Evolutionary conservation across 2,113 vertebrate genomes (phyloP).

Genomic region (Pollimyrus isidori): DNA sequence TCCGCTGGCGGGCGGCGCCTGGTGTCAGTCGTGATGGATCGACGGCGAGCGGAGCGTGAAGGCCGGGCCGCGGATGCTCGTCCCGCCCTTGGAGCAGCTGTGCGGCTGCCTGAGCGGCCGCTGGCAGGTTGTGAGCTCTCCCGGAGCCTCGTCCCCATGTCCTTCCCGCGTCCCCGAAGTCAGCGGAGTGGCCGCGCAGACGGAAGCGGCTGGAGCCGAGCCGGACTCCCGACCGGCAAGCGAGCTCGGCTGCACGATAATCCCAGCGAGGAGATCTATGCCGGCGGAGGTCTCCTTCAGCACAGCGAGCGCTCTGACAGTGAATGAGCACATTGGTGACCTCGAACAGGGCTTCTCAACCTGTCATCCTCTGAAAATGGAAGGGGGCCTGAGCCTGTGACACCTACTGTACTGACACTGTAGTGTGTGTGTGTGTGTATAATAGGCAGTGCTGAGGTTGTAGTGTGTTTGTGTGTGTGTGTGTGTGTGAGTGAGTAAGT

Average conservation of each 20-base stretch:
- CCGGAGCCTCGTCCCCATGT: not conserved
- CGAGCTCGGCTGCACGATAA: not conserved
- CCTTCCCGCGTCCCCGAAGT: conserved; percentile 13
- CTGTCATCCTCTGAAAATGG: not conserved
- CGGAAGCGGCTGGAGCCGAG: not conserved
- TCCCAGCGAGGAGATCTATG: not conserved
- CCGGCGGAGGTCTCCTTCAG: not conserved
- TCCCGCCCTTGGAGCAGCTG: not conserved
- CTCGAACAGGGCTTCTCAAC: not conserved
- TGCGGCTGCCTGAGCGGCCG: not conserved
- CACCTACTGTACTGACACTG: not conserved
- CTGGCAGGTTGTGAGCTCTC: not conserved
- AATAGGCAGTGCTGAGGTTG: not conserved
- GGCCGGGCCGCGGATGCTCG: not conserved
- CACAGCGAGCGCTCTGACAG: not conserved
- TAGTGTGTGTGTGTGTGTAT: not conserved
- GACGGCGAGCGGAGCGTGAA: not conserved
- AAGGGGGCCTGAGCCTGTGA: not conserved
- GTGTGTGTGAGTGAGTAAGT: not conserved
- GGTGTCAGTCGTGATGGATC: not conserved
- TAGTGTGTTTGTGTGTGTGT: not conserved
- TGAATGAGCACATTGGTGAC: not conserved
- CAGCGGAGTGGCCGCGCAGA: not conserved
- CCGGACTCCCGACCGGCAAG: not conserved
- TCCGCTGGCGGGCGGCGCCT: not conserved